Evolutionary conservation across 1,140 invertebrate species (phyloP).

Genomic region (Dermatophagoides farinae): DNA sequence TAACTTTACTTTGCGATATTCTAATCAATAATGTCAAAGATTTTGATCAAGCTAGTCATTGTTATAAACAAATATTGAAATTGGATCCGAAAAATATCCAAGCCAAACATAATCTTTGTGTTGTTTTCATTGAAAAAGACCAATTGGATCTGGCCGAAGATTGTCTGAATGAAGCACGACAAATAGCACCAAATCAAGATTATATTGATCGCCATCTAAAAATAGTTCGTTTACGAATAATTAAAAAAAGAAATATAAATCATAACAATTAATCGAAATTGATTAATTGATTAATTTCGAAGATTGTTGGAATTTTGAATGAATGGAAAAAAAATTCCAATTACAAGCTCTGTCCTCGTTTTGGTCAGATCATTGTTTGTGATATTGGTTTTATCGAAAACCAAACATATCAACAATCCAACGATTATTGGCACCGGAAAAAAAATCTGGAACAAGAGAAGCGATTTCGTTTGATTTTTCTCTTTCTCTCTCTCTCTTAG

Average conservation of each 20-base stretch:
- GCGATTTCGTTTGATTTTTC: too few species aligned
- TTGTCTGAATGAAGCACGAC: constrained; percentile 55
- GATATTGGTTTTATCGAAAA: too few species aligned
- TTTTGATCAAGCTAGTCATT: constrained; percentile 73
- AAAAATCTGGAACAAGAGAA: too few species aligned
- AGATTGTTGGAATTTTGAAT: too few species aligned
- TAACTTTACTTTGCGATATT: constrained; percentile 83
- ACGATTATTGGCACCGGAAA: too few species aligned
- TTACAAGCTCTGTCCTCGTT: too few species aligned
- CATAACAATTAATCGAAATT: too few species aligned
- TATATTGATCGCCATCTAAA: constrained; percentile 71
- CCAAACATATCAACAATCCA: too few species aligned
- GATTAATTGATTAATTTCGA: too few species aligned
- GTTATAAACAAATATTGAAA: constrained; percentile 64
- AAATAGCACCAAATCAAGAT: constrained; percentile 59
- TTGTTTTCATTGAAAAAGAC: constrained; percentile 77
- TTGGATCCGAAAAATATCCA: constrained; percentile 77
- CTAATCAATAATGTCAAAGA: constrained; percentile 91
- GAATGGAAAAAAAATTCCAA: too few species aligned
- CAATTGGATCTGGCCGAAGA: constrained; percentile 55
- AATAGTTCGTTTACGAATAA: constrained; percentile 48
- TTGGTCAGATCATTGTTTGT: too few species aligned
- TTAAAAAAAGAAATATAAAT: constrained; percentile 9
- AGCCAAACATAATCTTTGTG: constrained; percentile 83
- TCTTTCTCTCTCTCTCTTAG: too few species aligned